Conservation (phyloP, 2,888 invertebrate species). For the Brenthis hecate region DNA sequence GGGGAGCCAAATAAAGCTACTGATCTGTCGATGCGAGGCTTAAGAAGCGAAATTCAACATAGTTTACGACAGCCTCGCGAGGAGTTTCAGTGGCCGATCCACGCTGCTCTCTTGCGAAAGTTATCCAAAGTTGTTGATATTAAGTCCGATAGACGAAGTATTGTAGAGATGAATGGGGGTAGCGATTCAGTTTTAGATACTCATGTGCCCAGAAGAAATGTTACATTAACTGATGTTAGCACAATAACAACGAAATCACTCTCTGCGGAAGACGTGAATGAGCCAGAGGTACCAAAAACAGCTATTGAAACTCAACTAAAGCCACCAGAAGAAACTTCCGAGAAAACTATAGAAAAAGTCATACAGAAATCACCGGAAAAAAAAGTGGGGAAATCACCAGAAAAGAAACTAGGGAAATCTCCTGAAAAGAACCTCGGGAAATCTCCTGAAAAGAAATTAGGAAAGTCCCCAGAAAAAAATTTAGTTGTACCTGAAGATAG, state of each 20-base stretch:
- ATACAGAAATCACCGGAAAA: constrained; percentile 30
- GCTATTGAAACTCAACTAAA: constrained; percentile 33
- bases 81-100: constrained; percentile 69
- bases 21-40: constrained; percentile 73
- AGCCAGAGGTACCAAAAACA: constrained; percentile 44
- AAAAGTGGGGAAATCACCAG: constrained; percentile 32
- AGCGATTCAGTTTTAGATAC: constrained; percentile 58
- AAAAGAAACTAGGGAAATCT: constrained; percentile 29
- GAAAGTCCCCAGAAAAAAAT: constrained; percentile 49
- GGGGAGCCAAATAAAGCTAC: constrained; percentile 75
- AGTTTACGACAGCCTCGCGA: constrained; percentile 55
- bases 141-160: constrained; percentile 62
- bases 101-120: constrained; percentile 70
- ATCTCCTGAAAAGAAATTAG: constrained; percentile 40
- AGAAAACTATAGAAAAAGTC: constrained; percentile 35
- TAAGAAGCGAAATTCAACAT: constrained; percentile 69
- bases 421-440: constrained; percentile 35
- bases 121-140: constrained; percentile 75
- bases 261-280: constrained; percentile 57
- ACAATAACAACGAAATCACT: constrained; percentile 71
- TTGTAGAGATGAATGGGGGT: constrained; percentile 68
- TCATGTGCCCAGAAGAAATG: constrained; percentile 51
- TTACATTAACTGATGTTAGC: constrained; percentile 72
- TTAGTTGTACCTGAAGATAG: constrained; percentile 51
- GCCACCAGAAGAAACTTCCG: constrained; percentile 11